A percentile compares a stretch with the other conserved stretches of the same genome.
phyloP scores from a whole-genome alignment of 2,888 invertebrate species.

The Leptopilina myrica region DNA sequence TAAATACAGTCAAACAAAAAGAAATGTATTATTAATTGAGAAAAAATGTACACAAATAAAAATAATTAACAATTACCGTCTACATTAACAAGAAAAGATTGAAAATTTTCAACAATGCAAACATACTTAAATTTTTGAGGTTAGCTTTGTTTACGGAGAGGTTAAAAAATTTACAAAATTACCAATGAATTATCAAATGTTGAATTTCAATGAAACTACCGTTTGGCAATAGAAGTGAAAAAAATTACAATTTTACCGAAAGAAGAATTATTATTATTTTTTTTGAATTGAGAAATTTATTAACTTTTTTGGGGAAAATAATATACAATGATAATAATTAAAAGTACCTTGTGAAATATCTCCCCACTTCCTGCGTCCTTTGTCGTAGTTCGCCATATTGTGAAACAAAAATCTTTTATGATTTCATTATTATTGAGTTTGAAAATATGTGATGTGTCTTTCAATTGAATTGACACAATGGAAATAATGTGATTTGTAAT shows the following conservation, averaged over 20 bases:
- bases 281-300: background rate
- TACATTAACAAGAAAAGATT: too few relatives aligned
- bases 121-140: constrained; percentile 64
- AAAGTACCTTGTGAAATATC: constrained; percentile 75
- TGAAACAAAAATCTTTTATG: constrained; percentile 50
- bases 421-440: constrained; percentile 4
- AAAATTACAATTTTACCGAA: background rate
- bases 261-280: too few relatives aligned
- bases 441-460: too few relatives aligned
- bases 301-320: background rate
- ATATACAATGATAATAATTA: constrained; percentile 43
- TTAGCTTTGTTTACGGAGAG: constrained; percentile 70
- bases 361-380: constrained; percentile 77
- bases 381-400: constrained; percentile 77
- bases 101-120: constrained; percentile 27
- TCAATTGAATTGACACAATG: too few relatives aligned
- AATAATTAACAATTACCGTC: too few relatives aligned
- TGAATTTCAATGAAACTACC: background rate
- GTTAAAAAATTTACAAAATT: constrained; percentile 62
- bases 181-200: background rate
- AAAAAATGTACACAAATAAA: too few relatives aligned
- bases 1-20: too few relatives aligned
- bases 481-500: too few relatives aligned
- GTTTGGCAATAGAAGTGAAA: background rate
- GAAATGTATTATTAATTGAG: too few relatives aligned